phyloP scores from a whole-genome alignment of 2,113 vertebrate genomes.

The Odontesthes bonariensis region DNA sequence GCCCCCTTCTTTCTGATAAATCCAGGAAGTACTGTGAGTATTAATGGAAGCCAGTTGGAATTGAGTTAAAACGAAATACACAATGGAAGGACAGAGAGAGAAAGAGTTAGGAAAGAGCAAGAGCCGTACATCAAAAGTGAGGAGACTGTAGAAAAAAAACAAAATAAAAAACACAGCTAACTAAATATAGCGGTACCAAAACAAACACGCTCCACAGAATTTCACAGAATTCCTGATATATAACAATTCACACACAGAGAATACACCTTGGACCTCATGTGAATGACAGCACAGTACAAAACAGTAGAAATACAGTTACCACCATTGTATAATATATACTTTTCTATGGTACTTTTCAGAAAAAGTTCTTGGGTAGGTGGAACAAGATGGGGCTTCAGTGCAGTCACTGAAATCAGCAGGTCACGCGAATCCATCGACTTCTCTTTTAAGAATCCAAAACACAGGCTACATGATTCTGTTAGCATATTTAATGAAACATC shows the following conservation, averaged over 20 bases:
- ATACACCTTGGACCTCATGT: slow-evolving; percentile 81
- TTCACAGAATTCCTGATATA: slow-evolving; percentile 81
- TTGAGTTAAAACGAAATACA: slow-evolving; percentile 1
- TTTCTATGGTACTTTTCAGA: slow-evolving; percentile 68
- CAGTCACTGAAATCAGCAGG: slow-evolving; percentile 56
- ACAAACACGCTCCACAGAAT: slow-evolving; percentile 76
- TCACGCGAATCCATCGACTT: slow-evolving; percentile 25
- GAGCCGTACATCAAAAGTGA: slow-evolving; percentile 52
- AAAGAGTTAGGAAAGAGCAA: slow-evolving; percentile 20
- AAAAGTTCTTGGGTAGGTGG: slow-evolving; percentile 64
- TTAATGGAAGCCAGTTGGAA: slow-evolving; percentile 52
- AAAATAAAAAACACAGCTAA: slow-evolving; percentile 60
- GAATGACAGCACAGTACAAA: slow-evolving; percentile 81
- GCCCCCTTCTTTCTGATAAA: slow-evolving; percentile 8
- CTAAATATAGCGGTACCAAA: slow-evolving; percentile 77
- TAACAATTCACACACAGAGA: slow-evolving; percentile 76
- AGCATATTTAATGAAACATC: background rate
- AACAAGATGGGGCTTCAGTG: slow-evolving; percentile 54
- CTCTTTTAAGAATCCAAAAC: background rate
- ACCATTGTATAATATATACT: slow-evolving; percentile 74
- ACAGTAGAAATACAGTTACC: slow-evolving; percentile 80
- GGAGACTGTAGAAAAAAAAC: slow-evolving; percentile 48
- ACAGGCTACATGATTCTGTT: background rate
- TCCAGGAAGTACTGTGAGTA: slow-evolving; percentile 39
- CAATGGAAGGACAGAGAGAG: slow-evolving; percentile 50